These are phyloP conservation scores for Rhinichthys klamathensis DNA, from an alignment of 2,113 vertebrate genomes.

Conservation along the genomic window DNA sequence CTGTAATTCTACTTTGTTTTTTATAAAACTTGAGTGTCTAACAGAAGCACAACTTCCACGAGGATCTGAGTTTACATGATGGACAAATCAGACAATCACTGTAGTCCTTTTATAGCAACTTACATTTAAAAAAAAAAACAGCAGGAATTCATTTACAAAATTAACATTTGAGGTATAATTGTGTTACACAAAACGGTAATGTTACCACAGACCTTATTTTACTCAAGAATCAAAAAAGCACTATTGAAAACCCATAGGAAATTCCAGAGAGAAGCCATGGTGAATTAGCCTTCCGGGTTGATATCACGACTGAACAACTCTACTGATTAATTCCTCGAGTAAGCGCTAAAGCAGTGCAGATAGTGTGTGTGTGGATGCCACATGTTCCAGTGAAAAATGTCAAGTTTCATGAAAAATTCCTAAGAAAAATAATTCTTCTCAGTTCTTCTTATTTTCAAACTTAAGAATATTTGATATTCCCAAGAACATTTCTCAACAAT, in stretches of 20 bases:
- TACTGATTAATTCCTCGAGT: neutral
- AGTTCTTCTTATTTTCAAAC: neutral
- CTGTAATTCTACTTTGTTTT: neutral
- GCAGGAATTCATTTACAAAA: neutral
- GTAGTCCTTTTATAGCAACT: neutral
- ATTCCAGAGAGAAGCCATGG: constrained; percentile 4
- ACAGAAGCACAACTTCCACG: neutral
- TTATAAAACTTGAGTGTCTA: neutral
- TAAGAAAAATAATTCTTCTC: neutral
- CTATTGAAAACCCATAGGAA: neutral
- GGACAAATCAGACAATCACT: neutral
- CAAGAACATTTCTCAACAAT: neutral
- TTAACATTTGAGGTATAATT: neutral
- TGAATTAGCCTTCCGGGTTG: neutral
- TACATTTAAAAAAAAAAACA: neutral
- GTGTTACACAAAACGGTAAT: neutral
- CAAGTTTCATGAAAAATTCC: neutral
- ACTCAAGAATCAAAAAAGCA: neutral
- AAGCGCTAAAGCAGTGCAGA: neutral
- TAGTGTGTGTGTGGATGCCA: neutral
- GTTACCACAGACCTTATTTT: neutral
- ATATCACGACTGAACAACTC: neutral
- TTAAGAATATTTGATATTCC: neutral
- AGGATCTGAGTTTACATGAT: neutral
- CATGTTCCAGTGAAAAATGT: neutral